Conservation (phyloP, 1,140 invertebrate species). For the Megathymus violae region DNA sequence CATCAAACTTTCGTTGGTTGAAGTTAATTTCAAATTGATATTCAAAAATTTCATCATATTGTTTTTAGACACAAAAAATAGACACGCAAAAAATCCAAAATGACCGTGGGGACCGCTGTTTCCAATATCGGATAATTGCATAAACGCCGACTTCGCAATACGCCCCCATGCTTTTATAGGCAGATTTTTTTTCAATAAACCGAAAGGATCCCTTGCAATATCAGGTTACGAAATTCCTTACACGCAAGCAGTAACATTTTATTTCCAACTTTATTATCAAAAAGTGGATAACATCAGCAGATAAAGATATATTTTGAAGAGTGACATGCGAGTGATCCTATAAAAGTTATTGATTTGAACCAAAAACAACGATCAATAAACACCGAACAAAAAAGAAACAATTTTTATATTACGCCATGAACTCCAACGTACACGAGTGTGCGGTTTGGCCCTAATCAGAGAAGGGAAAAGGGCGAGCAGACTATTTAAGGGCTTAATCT, state of each 20-base stretch:
- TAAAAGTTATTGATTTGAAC: too few species aligned
- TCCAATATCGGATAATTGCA: slow-evolving; percentile 19
- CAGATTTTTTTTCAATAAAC: not conserved
- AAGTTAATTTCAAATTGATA: not conserved
- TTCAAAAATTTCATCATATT: not conserved
- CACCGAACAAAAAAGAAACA: not conserved
- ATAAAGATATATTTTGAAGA: not conserved
- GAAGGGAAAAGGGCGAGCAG: slow-evolving; percentile 17
- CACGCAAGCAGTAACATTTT: not conserved
- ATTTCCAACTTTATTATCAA: not conserved
- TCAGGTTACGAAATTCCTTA: not conserved
- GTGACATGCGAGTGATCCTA: too few species aligned
- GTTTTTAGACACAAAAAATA: not conserved
- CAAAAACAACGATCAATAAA: too few species aligned
- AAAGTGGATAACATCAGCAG: too few species aligned
- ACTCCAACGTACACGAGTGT: slow-evolving; percentile 9
- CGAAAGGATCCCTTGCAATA: not conserved
- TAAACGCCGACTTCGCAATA: slow-evolving; percentile 15
- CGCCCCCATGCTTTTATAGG: slow-evolving; percentile 8
- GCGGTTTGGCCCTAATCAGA: slow-evolving; percentile 12
- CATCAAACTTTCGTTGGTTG: too few species aligned
- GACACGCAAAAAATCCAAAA: not conserved
- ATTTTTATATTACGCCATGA: slow-evolving; percentile 2
- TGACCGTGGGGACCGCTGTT: slow-evolving; percentile 1
- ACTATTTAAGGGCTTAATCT: slow-evolving; percentile 30